Evolutionary conservation across 1,140 invertebrate genomes (phyloP).

Genomic region (Lamellibrachia luymesi): DNA sequence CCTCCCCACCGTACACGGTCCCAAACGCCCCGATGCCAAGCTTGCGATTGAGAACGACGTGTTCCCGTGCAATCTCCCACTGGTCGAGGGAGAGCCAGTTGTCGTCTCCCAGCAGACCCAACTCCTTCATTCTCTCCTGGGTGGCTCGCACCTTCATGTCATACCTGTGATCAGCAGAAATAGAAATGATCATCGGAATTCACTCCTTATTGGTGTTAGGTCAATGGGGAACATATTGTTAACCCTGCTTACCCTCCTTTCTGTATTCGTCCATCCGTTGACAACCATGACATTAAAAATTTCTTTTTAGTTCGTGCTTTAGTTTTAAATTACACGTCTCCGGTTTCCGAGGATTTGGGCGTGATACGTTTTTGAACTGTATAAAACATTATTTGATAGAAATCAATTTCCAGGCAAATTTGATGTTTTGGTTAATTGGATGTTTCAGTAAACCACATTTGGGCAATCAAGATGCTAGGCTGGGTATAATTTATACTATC

Average conservation of each 20-base stretch:
- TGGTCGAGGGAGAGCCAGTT: conserved; percentile 68
- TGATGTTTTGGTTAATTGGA: not conserved
- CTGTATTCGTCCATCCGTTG: not conserved
- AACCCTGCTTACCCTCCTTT: not conserved
- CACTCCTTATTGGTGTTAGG: too few relatives aligned
- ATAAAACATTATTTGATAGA: too few relatives aligned
- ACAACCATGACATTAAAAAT: too few relatives aligned
- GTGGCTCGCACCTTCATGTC: conserved; percentile 70
- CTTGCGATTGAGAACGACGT: conserved; percentile 85
- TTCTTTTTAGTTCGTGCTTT: too few relatives aligned
- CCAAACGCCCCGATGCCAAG: conserved; percentile 88
- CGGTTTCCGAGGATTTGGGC: not conserved
- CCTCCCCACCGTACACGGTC: conserved; percentile 83
- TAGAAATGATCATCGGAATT: not conserved
- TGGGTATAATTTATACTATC: too few relatives aligned
- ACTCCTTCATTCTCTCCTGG: conserved; percentile 71
- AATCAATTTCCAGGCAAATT: not conserved
- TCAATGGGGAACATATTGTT: too few relatives aligned
- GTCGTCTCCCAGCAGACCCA: conserved; percentile 63
- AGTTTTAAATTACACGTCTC: too few relatives aligned
- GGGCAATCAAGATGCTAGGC: too few relatives aligned
- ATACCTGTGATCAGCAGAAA: conserved; percentile 59
- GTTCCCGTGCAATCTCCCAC: conserved; percentile 81
- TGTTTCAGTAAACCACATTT: not conserved
- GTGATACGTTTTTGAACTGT: too few relatives aligned